A percentile compares a stretch with the other conserved stretches of the same genome.
phyloP scores from a whole-genome alignment of 2,113 vertebrate genomes.

The Probosciger aterrimus region DNA sequence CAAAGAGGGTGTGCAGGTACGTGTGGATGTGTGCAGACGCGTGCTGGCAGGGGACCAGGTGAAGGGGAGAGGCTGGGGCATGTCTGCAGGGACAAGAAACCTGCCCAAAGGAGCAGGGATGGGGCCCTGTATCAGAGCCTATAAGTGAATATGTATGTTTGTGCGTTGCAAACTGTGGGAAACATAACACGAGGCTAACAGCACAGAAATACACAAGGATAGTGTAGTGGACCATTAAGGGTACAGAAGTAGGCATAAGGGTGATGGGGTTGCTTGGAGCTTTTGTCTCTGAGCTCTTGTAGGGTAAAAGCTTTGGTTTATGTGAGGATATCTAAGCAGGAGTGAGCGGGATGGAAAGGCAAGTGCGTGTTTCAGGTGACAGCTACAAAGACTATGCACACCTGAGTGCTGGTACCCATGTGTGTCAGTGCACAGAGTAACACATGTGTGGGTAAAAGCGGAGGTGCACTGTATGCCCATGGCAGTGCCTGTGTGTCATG shows the following conservation, averaged over 20 bases:
- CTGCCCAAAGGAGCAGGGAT: background rate
- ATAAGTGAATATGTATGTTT: background rate
- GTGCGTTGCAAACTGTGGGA: background rate
- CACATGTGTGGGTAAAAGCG: background rate
- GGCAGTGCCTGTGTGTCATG: fast-evolving
- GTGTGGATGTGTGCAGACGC: background rate
- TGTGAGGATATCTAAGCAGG: background rate
- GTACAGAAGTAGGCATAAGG: background rate
- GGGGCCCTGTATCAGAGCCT: background rate
- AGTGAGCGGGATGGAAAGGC: background rate
- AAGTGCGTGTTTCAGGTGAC: background rate
- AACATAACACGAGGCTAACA: background rate
- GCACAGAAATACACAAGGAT: background rate
- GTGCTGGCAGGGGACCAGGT: background rate
- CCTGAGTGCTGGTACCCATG: fast-evolving
- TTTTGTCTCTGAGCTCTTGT: background rate
- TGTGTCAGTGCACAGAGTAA: fast-evolving
- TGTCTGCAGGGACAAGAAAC: background rate
- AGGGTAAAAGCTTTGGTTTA: background rate
- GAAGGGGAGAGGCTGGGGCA: background rate
- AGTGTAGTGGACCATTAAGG: fast-evolving
- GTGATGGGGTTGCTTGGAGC: background rate
- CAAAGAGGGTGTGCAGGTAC: background rate
- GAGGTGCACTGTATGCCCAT: background rate
- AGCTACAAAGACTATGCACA: background rate